Evolutionary conservation across 1,140 invertebrate species (phyloP).

Genomic region (Elymnias hypermnestra): DNA sequence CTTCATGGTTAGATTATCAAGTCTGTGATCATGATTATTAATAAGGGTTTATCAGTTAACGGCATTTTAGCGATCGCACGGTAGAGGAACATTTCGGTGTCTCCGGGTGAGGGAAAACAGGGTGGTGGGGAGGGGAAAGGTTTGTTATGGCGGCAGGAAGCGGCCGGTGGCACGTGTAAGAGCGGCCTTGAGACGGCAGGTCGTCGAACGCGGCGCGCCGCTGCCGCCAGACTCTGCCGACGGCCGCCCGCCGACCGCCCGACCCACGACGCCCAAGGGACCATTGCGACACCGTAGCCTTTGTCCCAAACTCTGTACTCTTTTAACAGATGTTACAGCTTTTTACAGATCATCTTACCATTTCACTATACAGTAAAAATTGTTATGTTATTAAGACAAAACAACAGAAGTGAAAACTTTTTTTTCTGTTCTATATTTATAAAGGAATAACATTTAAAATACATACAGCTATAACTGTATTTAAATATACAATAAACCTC

Average conservation of each 20-base stretch:
- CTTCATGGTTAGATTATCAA: no score
- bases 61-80: no score
- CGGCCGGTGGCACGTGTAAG: constrained; percentile 67
- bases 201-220: constrained; percentile 59
- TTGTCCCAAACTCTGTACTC: constrained; percentile 27
- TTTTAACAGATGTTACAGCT: neutral
- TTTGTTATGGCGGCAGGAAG: constrained; percentile 72
- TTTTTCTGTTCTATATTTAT: no score
- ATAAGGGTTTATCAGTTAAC: no score
- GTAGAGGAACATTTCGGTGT: constrained; percentile 28
- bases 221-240: constrained; percentile 28
- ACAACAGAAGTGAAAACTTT: no score
- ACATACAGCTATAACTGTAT: no score
- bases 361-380: no score
- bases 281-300: constrained; percentile 40
- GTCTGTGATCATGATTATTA: no score
- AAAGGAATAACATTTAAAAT: no score
- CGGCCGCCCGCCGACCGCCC: constrained; percentile 23
- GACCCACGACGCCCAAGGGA: constrained; percentile 24
- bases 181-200: constrained; percentile 70
- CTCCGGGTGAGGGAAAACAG: constrained; percentile 21
- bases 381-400: no score
- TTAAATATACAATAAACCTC: no score
- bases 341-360: no score
- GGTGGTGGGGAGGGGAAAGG: constrained; percentile 47